These are phyloP conservation scores for Musca domestica DNA, from an alignment of 1,140 invertebrate species.

Conservation along the genomic window DNA sequence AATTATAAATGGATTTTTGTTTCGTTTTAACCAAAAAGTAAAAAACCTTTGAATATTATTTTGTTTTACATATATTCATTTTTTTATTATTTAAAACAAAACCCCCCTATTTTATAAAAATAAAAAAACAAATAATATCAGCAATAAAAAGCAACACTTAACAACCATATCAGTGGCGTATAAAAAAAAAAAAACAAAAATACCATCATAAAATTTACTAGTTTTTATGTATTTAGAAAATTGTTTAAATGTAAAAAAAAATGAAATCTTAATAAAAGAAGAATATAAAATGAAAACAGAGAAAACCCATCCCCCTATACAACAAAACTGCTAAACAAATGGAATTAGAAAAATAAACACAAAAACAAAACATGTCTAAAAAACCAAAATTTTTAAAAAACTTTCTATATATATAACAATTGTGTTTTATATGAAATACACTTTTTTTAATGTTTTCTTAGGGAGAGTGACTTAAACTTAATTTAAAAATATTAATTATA, in stretches of 20 bases:
- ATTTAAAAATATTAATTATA: background rate
- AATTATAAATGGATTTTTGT: background rate
- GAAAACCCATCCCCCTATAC: background rate
- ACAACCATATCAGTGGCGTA: conserved; percentile 53
- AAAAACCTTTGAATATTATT: too few species aligned
- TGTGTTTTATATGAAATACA: background rate
- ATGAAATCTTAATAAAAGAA: background rate
- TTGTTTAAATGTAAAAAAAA: conserved; percentile 5
- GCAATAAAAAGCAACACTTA: conserved; percentile 50
- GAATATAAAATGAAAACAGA: background rate
- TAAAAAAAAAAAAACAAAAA: conserved; percentile 11
- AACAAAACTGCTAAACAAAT: background rate
- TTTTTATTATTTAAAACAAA: background rate
- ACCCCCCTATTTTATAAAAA: conserved; percentile 7
- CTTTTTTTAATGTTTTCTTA: conserved; percentile 35
- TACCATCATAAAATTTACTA: conserved; percentile 7
- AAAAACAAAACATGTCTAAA: background rate
- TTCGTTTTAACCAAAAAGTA: background rate
- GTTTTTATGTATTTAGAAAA: conserved; percentile 15
- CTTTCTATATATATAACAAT: background rate
- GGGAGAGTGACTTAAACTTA: conserved; percentile 17
- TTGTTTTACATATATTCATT: too few species aligned
- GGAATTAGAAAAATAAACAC: background rate
- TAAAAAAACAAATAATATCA: conserved; percentile 33
- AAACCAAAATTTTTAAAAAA: background rate